Conservation (phyloP, 2,797 vertebrate genomes). For the Acipenser oxyrinchus region DNA sequence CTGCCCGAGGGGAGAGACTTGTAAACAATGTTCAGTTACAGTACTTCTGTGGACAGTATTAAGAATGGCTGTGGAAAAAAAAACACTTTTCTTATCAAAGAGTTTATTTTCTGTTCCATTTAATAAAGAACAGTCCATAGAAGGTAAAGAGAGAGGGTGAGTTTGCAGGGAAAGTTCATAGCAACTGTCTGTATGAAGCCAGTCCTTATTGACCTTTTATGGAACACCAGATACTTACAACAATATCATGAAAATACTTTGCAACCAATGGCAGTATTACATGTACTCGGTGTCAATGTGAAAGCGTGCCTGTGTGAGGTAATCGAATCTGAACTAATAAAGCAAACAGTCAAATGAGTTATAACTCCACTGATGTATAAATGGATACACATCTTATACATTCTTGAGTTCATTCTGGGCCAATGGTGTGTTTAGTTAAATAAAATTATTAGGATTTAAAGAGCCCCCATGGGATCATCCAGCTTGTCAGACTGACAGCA, state of each 20-base stretch:
- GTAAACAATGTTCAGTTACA: no score
- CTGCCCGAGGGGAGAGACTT: no score
- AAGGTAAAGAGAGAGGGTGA: no score
- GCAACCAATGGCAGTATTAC: no score
- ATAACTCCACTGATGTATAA: constrained; percentile 22
- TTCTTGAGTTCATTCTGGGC: constrained; percentile 8
- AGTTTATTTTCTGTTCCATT: no score
- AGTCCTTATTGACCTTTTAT: constrained; percentile 14
- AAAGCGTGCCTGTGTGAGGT: constrained; percentile 3
- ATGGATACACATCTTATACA: constrained; percentile 17
- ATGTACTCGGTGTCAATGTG: no score
- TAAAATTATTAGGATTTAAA: constrained; percentile 28
- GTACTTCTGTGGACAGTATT: no score
- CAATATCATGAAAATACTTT: constrained; percentile 15
- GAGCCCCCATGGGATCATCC: constrained; percentile 20
- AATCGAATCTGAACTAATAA: constrained; percentile 27
- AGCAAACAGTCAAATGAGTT: constrained; percentile 24
- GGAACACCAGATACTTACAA: constrained; percentile 19
- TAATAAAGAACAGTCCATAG: no score
- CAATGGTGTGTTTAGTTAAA: constrained; percentile 20
- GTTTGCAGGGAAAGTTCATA: no score
- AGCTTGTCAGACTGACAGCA: constrained; percentile 19
- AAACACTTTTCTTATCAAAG: no score
- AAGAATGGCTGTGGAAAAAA: no score
- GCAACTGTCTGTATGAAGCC: no score